Evolutionary conservation across 2,797 vertebrate genomes (phyloP), one percentile per base, ranked within the genome.

Genomic region (Amblyopsis hoosieri): DNA sequence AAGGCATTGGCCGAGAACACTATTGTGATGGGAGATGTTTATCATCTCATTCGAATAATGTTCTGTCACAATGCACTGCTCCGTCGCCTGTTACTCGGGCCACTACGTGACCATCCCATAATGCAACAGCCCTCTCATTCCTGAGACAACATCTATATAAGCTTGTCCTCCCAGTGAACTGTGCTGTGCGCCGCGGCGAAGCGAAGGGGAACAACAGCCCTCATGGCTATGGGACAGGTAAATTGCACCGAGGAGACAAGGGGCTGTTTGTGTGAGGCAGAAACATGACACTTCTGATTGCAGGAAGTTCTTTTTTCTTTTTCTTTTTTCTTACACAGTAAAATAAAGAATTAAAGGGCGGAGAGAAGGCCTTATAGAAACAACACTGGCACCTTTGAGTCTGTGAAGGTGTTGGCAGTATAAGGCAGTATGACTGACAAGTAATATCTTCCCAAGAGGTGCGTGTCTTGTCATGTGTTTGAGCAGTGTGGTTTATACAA

Each of bases 81-180:
- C 46, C 57, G 4, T 57, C 64, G 15, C 23, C 57, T 53, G 31
- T 45, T 13, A 12, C 62, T 67, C 51, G n/a, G 42, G 62, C 51
- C 49, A 4, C 37, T 50, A 42, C 31, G 61, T 74, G 63, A 71
- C 66, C 37, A 92, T 86, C 78, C 85, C 78, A 82, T 88, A 88
- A 90, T 86, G 57, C 71, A 33, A 81, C 67, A 48, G 66, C 79
- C 13, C 58, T 65, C 75, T 72, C 57, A 53, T 62, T 74, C 56
- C 80, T 71, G 67, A 73, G 84, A 90, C 52, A 87, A 83, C 78
- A 87, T 89, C 78, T 89, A 91, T 78, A 76, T 85, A 92, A 89
- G 81, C 58, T 72, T 89, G 90, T 92, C 94, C 94, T 90, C 72
- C 60, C 74, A 60, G 74, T 93, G 93, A 95, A 94, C 94, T 70